A percentile compares a stretch with the other conserved stretches of the same genome.
Conservation (phyloP, 2,797 vertebrate genomes). For the Muscicapa striata region DNA sequence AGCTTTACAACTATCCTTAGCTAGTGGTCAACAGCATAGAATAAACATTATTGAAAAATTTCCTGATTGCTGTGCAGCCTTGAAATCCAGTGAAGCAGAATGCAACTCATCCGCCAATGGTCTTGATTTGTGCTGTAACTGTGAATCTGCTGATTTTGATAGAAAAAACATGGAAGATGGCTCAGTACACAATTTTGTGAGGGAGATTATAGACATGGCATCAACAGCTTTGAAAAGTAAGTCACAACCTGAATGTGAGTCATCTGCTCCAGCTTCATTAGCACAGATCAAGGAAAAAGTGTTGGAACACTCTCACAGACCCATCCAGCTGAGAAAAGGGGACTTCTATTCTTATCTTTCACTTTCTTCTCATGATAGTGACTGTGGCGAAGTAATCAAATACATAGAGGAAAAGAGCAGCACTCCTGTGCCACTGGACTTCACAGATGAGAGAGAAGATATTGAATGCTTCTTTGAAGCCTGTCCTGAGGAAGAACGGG, state of each 20-base stretch:
- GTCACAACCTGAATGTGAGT: slow-evolving; percentile 78
- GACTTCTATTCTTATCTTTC: slow-evolving; percentile 98
- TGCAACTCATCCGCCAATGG: slow-evolving; percentile 55
- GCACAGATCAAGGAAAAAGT: slow-evolving; percentile 94
- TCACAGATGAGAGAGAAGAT: slow-evolving; percentile 81
- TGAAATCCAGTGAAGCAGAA: slow-evolving; percentile 70
- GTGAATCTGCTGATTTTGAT: slow-evolving; percentile 63
- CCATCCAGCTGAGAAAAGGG: slow-evolving; percentile 89
- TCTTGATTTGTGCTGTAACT: slow-evolving; percentile 70
- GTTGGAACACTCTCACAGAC: slow-evolving; percentile 91
- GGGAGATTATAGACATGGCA: slow-evolving; percentile 94
- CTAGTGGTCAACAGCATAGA: not conserved
- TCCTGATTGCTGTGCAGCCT: slow-evolving; percentile 29
- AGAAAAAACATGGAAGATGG: slow-evolving; percentile 78
- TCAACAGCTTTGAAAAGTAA: slow-evolving; percentile 90
- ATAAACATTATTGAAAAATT: slow-evolving; percentile 14
- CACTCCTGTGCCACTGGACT: slow-evolving; percentile 76
- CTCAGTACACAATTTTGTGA: slow-evolving; percentile 91
- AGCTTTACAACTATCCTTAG: slow-evolving; percentile 23
- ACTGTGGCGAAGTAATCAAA: slow-evolving; percentile 93
- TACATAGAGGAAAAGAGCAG: slow-evolving; percentile 85
- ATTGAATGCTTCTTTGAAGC: slow-evolving; percentile 89
- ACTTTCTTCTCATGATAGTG: slow-evolving; percentile 97
- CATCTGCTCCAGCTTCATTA: slow-evolving; percentile 75
- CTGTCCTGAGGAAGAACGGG: slow-evolving; percentile 87